These are phyloP conservation scores for Rhyzopertha dominica DNA, from an alignment of 1,140 invertebrate genomes.

Conservation along the genomic window DNA sequence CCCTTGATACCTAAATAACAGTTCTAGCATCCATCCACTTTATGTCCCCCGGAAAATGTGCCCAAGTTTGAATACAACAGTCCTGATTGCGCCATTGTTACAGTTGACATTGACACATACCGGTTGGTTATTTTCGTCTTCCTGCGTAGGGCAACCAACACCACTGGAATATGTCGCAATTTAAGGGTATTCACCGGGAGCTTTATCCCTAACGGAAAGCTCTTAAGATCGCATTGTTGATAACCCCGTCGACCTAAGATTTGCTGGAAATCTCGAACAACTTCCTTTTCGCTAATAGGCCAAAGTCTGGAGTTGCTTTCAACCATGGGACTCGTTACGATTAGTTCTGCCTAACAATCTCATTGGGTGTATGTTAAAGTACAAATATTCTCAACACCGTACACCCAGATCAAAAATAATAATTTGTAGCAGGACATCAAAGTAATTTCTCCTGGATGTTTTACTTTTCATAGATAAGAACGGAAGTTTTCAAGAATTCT, in stretches of 20 bases:
- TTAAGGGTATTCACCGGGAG: slow-evolving; percentile 2
- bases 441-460: no score
- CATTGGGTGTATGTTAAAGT: no score
- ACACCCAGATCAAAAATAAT: no score
- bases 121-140: slow-evolving; percentile 13
- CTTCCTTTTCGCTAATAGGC: not conserved
- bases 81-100: slow-evolving; percentile 16
- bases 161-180: not conserved
- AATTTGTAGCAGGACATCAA: no score
- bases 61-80: slow-evolving; percentile 10
- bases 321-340: no score
- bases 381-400: no score
- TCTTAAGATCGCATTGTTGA: not conserved
- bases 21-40: no score
- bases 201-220: not conserved
- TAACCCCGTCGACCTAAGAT: no score
- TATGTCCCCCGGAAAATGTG: slow-evolving; percentile 6
- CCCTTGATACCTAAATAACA: no score
- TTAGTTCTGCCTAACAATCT: no score
- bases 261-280: not conserved
- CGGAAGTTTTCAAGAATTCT: no score
- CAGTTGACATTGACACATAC: slow-evolving; percentile 16
- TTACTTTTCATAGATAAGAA: no score
- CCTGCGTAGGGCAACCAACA: slow-evolving; percentile 4
- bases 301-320: slow-evolving; percentile 5